Evolutionary conservation across 2,113 vertebrate genomes (phyloP), one percentile per base, ranked within the genome.

Genomic region (Myrmecobius fasciatus): DNA sequence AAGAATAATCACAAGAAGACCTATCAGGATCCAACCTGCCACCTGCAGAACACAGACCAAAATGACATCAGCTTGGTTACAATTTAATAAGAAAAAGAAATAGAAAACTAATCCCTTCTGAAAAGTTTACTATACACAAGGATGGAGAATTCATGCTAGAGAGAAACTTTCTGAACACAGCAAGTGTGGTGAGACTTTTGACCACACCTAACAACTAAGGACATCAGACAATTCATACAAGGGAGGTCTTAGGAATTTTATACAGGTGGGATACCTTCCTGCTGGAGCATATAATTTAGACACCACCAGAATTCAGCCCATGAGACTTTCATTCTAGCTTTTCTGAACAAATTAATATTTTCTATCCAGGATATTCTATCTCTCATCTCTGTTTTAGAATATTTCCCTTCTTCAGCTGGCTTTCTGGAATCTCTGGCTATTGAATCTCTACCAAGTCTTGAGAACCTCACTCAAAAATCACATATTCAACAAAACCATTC

Each of bases 1-100:
- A 90, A 96, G 91, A 7, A 53, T 0, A 22, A 97, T 6, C 51
- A 97, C 89, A 93, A 99, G 54, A n/a, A 0, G 0, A 0, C 97
- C 92, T 67, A 99, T 99, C 96, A 99, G 95, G 90, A 98, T 0
- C 99, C 99, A 99, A 9, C 99, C 99, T 9, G 98, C 6, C 25
- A 99, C 60, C 99, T 99, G 95, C 43, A 91, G n/a, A 49, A 97
- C 97, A 97, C 52, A 92, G 6, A 91, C 48, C 25, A 94, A 89
- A 93, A 92, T 1, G 25, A 92, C 0, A 75, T n/a, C 31, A 53
- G 47, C 46, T 92, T 12, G 53, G 52, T 95, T 93, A 93, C 52
- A 22, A 47, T 25, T 54, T 36, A 83, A 46, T 17, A 48, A n/a
- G 20, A 2, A 56, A 25, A 47, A 26, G 4, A 52, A 89, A 36